These are phyloP conservation scores for Lagorchestes hirsutus DNA, from an alignment of 2,797 vertebrate species.

Conservation along the genomic window DNA sequence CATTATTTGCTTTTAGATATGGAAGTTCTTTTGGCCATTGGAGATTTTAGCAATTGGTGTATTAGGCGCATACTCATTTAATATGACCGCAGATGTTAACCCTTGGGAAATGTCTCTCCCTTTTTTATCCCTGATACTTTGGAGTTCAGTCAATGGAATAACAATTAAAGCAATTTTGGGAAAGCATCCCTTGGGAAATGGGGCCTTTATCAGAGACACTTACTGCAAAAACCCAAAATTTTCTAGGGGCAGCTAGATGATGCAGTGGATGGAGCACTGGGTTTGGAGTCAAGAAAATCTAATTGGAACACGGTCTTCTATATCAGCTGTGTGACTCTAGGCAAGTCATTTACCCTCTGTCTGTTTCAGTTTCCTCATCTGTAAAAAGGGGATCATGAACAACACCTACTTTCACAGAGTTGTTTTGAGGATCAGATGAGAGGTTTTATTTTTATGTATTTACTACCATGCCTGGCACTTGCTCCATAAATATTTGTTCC, in stretches of 20 bases:
- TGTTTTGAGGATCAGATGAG: not conserved
- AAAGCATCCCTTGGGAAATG: not conserved
- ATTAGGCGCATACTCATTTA: slow-evolving; percentile 61
- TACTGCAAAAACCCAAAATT: not conserved
- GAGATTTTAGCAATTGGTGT: slow-evolving; percentile 58
- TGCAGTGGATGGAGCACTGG: not conserved
- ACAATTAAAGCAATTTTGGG: accelerated
- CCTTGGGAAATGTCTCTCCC: slow-evolving; percentile 29
- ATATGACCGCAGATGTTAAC: slow-evolving; percentile 59
- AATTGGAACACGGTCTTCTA: not conserved
- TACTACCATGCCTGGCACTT: not conserved
- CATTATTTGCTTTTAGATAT: not conserved
- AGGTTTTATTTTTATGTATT: not conserved
- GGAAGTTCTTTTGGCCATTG: not conserved
- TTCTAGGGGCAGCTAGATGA: not conserved
- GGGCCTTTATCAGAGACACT: no score
- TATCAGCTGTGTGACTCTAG: not conserved
- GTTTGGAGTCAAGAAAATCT: not conserved
- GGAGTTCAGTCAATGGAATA: not conserved
- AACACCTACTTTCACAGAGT: not conserved
- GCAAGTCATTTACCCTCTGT: not conserved
- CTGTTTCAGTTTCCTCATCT: not conserved
- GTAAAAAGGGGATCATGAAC: not conserved
- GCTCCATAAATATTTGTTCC: not conserved
- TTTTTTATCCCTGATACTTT: not conserved